Evolutionary conservation across 2,888 invertebrate species (phyloP).

Genomic region (Cheiracanthium punctorium): DNA sequence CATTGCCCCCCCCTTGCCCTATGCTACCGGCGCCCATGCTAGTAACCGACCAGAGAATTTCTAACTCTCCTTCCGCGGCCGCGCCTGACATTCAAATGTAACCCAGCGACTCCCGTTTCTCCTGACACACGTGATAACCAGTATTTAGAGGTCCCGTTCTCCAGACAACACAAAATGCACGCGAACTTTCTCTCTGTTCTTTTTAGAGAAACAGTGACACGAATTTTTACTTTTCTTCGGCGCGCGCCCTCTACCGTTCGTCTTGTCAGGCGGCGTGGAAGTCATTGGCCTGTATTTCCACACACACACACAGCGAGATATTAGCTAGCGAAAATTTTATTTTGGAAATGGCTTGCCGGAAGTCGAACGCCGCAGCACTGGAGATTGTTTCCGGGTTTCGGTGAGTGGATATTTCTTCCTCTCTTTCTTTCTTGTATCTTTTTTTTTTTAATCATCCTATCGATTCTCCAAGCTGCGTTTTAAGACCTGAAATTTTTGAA

Average conservation of each 20-base stretch:
- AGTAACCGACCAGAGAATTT: too few relatives aligned
- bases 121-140: neutral
- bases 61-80: neutral
- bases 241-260: constrained; percentile 43
- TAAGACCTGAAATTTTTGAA: neutral
- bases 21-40: too few relatives aligned
- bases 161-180: constrained; percentile 34
- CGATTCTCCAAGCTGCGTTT: neutral
- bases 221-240: constrained; percentile 31
- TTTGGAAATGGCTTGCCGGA: constrained; percentile 56
- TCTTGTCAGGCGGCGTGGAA: constrained; percentile 30
- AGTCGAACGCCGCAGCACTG: constrained; percentile 21
- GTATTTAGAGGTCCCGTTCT: neutral
- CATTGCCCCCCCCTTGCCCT: too few relatives aligned
- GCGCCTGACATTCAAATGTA: constrained; percentile 14
- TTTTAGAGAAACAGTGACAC: constrained; percentile 25
- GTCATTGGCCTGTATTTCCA: constrained; percentile 46
- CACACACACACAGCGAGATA: constrained; percentile 11
- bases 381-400: constrained; percentile 35
- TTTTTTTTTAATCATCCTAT: neutral
- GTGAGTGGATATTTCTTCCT: constrained; percentile 43
- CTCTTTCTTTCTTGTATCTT: too few relatives aligned
- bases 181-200: constrained; percentile 13
- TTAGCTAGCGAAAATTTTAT: constrained; percentile 34
- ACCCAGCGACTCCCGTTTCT: neutral